phyloP scores from a whole-genome alignment of 2,113 vertebrate species.

The Pluvialis apricaria region DNA sequence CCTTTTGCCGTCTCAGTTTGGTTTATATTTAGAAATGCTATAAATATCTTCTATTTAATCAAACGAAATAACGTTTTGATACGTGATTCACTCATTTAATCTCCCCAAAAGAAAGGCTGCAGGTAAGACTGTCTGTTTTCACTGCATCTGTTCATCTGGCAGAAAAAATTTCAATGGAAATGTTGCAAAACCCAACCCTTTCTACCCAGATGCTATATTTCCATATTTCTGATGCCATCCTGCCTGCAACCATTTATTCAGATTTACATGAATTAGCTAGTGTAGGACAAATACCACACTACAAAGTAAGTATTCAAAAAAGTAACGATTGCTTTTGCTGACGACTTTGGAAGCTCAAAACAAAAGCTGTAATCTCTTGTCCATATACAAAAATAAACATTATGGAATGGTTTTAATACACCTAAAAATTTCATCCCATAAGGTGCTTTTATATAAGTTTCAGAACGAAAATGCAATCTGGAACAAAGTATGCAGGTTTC shows the following conservation, averaged over 20 bases:
- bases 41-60: conserved; percentile 44
- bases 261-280: conserved; percentile 34
- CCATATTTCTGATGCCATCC: conserved; percentile 50
- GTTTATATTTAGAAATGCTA: conserved; percentile 32
- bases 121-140: conserved; percentile 25
- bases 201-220: conserved; percentile 53
- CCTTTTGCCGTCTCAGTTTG: not conserved
- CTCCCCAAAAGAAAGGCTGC: conserved; percentile 30
- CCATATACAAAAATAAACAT: not conserved
- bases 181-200: not conserved
- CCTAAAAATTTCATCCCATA: not conserved
- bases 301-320: not conserved
- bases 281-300: not conserved
- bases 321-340: not conserved
- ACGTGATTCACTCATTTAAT: conserved; percentile 33
- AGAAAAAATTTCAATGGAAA: conserved; percentile 17
- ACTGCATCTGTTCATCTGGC: conserved; percentile 52
- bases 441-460: not conserved
- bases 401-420: not conserved
- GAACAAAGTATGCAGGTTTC: not conserved
- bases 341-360: not conserved
- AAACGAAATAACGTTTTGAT: conserved; percentile 14
- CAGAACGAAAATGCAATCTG: not conserved
- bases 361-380: not conserved
- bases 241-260: conserved; percentile 16